Conservation (phyloP, 2,113 vertebrate genomes). For the Anhinga rufa region DNA sequence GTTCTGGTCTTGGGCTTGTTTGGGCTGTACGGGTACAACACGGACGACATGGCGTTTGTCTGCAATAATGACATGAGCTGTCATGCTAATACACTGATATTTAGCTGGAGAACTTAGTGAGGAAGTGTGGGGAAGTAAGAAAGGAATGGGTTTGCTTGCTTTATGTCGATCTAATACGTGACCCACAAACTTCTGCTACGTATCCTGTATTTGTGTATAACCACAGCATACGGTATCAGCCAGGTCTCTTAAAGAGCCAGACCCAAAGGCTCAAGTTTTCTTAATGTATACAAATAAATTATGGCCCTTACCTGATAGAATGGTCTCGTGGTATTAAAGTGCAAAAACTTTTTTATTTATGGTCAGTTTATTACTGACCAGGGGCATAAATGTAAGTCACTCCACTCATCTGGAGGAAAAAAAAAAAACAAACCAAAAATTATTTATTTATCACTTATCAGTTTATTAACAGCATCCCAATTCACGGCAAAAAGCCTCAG, state of each 20-base stretch:
- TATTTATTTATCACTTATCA: neutral
- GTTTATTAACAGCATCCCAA: neutral
- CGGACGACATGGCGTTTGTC: neutral
- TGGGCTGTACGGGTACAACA: rapidly evolving
- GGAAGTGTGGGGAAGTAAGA: neutral
- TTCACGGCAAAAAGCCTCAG: neutral
- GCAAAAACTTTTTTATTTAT: neutral
- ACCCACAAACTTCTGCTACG: neutral
- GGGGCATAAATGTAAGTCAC: neutral
- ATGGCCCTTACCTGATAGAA: neutral
- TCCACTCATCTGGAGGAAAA: neutral
- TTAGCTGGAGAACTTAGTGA: neutral
- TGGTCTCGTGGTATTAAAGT: neutral
- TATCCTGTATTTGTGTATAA: neutral
- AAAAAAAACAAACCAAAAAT: neutral
- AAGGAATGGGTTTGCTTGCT: neutral
- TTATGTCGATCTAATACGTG: neutral
- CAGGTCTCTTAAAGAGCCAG: neutral
- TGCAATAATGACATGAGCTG: neutral
- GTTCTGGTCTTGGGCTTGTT: neutral
- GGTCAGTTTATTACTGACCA: neutral
- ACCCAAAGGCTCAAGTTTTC: neutral
- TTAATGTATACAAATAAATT: neutral
- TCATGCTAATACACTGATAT: neutral
- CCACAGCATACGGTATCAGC: neutral